Conservation (phyloP, 2,888 invertebrate species). For the Drosophila siamana region DNA sequence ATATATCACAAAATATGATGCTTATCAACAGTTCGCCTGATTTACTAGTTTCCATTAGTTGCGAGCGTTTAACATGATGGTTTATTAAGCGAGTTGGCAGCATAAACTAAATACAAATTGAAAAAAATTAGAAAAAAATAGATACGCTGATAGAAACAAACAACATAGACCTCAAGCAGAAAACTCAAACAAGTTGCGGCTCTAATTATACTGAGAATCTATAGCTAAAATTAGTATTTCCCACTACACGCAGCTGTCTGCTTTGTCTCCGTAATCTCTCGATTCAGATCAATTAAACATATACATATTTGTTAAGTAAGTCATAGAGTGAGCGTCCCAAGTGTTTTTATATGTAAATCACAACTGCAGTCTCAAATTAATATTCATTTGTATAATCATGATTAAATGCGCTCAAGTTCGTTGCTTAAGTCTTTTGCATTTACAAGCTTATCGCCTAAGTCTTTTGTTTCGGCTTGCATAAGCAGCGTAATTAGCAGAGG, state of each 20-base stretch:
- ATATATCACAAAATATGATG: constrained; percentile 27
- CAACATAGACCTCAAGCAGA: background rate
- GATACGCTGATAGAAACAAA: constrained; percentile 3
- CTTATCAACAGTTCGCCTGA: constrained; percentile 23
- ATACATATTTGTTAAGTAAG: background rate
- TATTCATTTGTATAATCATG: constrained; percentile 2
- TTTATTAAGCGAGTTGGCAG: constrained; percentile 8
- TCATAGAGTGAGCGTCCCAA: background rate
- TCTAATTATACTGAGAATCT: constrained; percentile 12
- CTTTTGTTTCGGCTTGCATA: constrained; percentile 18
- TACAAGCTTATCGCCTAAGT: constrained; percentile 31
- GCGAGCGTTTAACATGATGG: constrained; percentile 7
- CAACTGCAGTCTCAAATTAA: constrained; percentile 1
- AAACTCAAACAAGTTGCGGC: constrained; percentile 6
- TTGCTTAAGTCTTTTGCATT: constrained; percentile 15
- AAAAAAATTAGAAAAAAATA: background rate
- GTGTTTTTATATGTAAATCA: background rate
- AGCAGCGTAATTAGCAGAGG: constrained; percentile 5
- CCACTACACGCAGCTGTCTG: background rate
- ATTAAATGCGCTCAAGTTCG: constrained; percentile 20
- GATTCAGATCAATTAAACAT: background rate
- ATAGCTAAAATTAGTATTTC: constrained; percentile 9
- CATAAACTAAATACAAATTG: background rate
- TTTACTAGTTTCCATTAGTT: constrained; percentile 16
- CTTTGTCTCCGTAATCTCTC: background rate